Conservation (phyloP, 2,888 invertebrate species). For the Stomorhina lunata region DNA sequence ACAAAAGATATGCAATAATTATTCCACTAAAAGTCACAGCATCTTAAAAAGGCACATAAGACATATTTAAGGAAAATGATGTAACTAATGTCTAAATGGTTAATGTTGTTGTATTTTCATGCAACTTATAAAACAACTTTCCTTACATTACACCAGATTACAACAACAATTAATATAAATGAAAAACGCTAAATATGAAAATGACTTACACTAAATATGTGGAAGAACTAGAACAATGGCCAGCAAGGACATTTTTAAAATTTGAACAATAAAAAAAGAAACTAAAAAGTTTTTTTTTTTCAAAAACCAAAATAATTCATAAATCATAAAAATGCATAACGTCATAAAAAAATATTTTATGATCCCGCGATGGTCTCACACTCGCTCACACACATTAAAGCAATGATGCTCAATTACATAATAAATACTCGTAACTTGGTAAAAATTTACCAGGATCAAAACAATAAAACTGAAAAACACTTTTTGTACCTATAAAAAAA, state of each 20-base stretch:
- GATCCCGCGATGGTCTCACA: neutral
- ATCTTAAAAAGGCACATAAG: neutral
- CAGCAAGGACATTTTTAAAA: constrained; percentile 65
- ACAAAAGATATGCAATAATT: constrained; percentile 14
- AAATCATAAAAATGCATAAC: constrained; percentile 77
- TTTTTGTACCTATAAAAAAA: constrained; percentile 35
- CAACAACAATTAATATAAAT: constrained; percentile 9
- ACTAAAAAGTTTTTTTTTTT: constrained; percentile 59
- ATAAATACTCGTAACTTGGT: constrained; percentile 8
- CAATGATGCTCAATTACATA: neutral
- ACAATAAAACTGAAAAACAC: neutral
- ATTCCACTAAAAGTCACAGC: constrained; percentile 29
- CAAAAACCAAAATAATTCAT: constrained; percentile 77
- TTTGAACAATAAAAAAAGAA: constrained; percentile 64
- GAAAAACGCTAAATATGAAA: constrained; percentile 33
- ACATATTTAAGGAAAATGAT: neutral
- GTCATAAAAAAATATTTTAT: constrained; percentile 71
- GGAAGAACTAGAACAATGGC: constrained; percentile 53
- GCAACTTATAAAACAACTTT: constrained; percentile 4
- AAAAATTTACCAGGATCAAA: constrained; percentile 24
- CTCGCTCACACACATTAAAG: neutral
- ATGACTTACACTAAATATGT: constrained; percentile 32
- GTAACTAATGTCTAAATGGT: constrained; percentile 1
- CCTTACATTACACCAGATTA: constrained; percentile 2
- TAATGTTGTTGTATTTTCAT: neutral